phyloP scores from a whole-genome alignment of 2,113 vertebrate genomes.

The Leucosticte australis region DNA sequence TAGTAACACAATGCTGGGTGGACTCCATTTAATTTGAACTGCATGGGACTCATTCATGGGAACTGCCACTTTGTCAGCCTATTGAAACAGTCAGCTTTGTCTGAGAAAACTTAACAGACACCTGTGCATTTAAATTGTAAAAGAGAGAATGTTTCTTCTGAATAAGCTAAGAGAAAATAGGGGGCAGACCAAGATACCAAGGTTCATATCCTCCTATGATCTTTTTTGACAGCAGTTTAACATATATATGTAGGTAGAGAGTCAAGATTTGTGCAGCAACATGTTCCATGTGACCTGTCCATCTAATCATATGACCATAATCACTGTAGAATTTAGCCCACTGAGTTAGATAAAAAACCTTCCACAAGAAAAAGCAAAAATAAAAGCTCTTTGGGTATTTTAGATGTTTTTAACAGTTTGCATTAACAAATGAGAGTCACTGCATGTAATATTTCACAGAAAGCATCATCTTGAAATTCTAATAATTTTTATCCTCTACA shows the following conservation, averaged over 20 bases:
- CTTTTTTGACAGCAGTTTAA: neutral
- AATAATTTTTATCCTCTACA: neutral
- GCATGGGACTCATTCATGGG: neutral
- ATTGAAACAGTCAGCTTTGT: neutral
- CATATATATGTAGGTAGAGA: neutral
- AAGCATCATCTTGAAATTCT: neutral
- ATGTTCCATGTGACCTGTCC: neutral
- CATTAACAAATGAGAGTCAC: neutral
- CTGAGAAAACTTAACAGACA: neutral
- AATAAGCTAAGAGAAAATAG: neutral
- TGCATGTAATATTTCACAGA: neutral
- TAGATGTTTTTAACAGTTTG: neutral
- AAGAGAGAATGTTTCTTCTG: neutral
- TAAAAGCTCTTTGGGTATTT: neutral
- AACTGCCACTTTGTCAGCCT: neutral
- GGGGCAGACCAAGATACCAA: neutral
- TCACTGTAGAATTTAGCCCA: neutral
- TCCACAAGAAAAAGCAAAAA: neutral
- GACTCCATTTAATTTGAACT: neutral
- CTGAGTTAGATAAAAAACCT: neutral
- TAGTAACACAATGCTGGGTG: neutral
- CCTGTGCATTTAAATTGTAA: neutral
- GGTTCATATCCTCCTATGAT: neutral
- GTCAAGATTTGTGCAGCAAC: neutral
- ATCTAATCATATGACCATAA: neutral